Evolutionary conservation across 2,113 vertebrate species (phyloP), one percentile per base, ranked within the genome.

Genomic region (Lampris incognitus): DNA sequence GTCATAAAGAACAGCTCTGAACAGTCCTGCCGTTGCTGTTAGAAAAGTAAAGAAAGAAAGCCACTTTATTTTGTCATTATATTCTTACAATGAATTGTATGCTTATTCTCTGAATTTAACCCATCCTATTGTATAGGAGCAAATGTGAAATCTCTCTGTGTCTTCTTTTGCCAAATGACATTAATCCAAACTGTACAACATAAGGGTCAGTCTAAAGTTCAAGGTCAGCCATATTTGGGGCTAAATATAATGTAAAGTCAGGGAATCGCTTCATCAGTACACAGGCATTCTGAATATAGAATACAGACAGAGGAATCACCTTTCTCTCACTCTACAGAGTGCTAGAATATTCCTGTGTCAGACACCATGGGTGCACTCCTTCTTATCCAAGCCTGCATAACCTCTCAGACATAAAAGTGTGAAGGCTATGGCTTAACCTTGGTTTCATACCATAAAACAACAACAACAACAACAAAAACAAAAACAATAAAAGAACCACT

Each of bases 351-450:
- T 81, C 51, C 50, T 70, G 44, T 39, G 36, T 58, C 56, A 5
- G 9, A 13, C 11, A 64, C 79, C 41, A 13, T 66, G 55, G 5
- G 44, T 6, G 44, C 61, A 49, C 40, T 62, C 68, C 24, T 65
- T 67, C 41, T 46, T 56, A 67, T 57, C 24, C 24, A 57, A 42
- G 24, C 6, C 83, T 90, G 59, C 79, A 79, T 70, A 87, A 84
- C 76, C 65, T 40, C 49, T 6, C 10, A 55, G 38, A 67, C 55
- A 9, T 55, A 61, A 82, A 42, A 9, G 48, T 10, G 67, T 70
- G 55, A 85, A 68, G 76, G 77, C 72, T 79, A 57, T 40, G 62
- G 62, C 38, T n/a, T 80, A 87, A 82, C 85, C 81, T 83, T 67
- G 63, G 71, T 72, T 78, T 81, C 44, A 74, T 37, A 64, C 8